Base-by-base conservation (phyloP, 2,888 invertebrate species). In the Papilio elwesi region DNA sequence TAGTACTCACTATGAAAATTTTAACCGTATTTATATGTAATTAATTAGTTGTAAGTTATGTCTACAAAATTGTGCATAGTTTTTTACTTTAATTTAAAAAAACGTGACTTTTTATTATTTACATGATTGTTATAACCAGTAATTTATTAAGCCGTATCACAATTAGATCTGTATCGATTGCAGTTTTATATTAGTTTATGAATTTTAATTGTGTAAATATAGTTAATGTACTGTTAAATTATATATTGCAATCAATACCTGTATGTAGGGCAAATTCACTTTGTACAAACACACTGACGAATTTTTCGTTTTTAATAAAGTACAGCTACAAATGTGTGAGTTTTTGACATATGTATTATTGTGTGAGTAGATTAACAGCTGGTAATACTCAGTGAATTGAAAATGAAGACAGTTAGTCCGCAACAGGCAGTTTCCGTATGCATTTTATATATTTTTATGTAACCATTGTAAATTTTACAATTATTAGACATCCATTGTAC, bases 191-290 rank as follows among this genome's bases (percentile, higher is more conserved):
- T 55, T 69, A 51, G 48, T 38, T 66, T 65, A 64, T 53, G 51
- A 63, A 64, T 49, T 68, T 68, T 73, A 73, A 55, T 51, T 70
- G 66, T 76, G 75, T 76, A 76, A 74, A 76, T 76, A 76, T 70
- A 55, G 51, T 52, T 47, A 55, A 49, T 48, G 53, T 71, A 64
- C 69, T 74, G 70, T 76, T 68, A 63, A 64, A 51, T 38, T 47
- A 43, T 43, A 43, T 76, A 75, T 74, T 76, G 52, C n/a, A n/a
- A 62, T 26, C 26, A 26, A 26, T 36, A 67, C 49, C 12, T 68
- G 48, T 57, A 49, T 57, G 36, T 57, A 57, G 63, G 48, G 16
- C 55, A 38, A 68, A 43, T 57, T 51, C 55, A 57, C 57, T 72
- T 72, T 71, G 64, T 68, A 63, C 48, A 68, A 63, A 52, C 16